Percentiles rank a stretch among this genome's conserved stretches.
These are phyloP conservation scores for Pleuronectes platessa DNA, from an alignment of 2,113 vertebrate species.

Conservation along the genomic window DNA sequence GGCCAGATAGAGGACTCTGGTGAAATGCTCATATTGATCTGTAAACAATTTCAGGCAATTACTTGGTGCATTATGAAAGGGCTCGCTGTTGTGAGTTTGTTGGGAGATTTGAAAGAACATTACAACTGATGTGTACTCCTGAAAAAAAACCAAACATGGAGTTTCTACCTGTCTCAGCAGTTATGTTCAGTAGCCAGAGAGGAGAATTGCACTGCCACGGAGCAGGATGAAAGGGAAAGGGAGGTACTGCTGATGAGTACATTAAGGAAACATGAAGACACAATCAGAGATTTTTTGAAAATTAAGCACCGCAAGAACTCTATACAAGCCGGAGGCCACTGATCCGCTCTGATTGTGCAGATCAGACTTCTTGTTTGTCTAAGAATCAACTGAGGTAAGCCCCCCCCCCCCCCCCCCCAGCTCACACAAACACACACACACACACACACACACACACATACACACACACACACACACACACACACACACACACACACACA, in stretches of 20 bases:
- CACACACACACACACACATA: too few relatives aligned
- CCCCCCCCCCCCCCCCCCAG: too few relatives aligned
- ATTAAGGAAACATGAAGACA: constrained; percentile 33
- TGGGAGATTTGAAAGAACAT: constrained; percentile 19
- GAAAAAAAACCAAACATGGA: constrained; percentile 15
- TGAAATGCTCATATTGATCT: constrained; percentile 13
- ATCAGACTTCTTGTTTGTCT: not conserved
- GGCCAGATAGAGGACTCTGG: constrained; percentile 1
- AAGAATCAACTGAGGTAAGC: too few relatives aligned
- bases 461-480: too few relatives aligned
- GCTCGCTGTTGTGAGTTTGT: not conserved
- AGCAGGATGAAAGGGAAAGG: constrained; percentile 21
- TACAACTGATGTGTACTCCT: constrained; percentile 7
- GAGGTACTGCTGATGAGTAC: constrained; percentile 31
- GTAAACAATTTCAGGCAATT: constrained; percentile 23
- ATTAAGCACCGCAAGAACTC: constrained; percentile 16
- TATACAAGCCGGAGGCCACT: constrained; percentile 15
- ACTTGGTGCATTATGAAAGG: constrained; percentile 13
- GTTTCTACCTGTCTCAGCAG: constrained; percentile 28
- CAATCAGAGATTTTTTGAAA: constrained; percentile 6
- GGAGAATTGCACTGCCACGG: not conserved
- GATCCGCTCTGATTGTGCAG: constrained; percentile 37
- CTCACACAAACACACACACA: too few relatives aligned
- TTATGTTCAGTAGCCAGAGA: constrained; percentile 21
- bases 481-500: too few relatives aligned